Percentiles rank a stretch among this genome's conserved stretches.
phyloP scores from a whole-genome alignment of 1,140 invertebrate genomes.

The Anastatus disparis region DNA sequence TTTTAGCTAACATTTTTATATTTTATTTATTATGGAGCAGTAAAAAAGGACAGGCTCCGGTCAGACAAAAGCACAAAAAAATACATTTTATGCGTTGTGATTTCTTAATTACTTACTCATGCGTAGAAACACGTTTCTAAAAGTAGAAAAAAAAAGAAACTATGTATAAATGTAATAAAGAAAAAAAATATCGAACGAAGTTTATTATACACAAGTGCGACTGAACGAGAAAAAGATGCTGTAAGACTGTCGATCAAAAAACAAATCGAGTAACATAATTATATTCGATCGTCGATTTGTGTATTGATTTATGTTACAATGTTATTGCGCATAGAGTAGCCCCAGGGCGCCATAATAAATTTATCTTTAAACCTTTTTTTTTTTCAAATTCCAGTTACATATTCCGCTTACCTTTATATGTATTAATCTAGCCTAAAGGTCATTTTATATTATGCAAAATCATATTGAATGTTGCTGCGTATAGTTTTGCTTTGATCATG shows the following conservation, averaged over 20 bases:
- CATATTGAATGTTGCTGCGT: too few species aligned
- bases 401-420: background rate
- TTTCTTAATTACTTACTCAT: too few species aligned
- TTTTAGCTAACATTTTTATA: too few species aligned
- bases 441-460: background rate
- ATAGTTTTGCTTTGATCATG: background rate
- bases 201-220: conserved; percentile 11
- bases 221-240: conserved; percentile 31
- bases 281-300: conserved; percentile 48
- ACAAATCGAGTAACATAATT: conserved; percentile 55
- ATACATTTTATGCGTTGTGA: too few species aligned
- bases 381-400: background rate
- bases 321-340: background rate
- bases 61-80: too few species aligned
- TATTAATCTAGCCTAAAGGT: conserved; percentile 12
- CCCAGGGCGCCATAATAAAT: background rate
- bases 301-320: conserved; percentile 55
- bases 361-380: background rate
- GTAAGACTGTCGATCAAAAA: conserved; percentile 55
- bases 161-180: too few species aligned
- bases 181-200: background rate
- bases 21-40: too few species aligned
- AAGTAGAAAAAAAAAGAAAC: too few species aligned
- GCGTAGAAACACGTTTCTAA: too few species aligned
- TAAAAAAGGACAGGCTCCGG: too few species aligned